These are phyloP conservation scores for Channa striata DNA, from an alignment of 2,797 vertebrate genomes.

Conservation along the genomic window DNA sequence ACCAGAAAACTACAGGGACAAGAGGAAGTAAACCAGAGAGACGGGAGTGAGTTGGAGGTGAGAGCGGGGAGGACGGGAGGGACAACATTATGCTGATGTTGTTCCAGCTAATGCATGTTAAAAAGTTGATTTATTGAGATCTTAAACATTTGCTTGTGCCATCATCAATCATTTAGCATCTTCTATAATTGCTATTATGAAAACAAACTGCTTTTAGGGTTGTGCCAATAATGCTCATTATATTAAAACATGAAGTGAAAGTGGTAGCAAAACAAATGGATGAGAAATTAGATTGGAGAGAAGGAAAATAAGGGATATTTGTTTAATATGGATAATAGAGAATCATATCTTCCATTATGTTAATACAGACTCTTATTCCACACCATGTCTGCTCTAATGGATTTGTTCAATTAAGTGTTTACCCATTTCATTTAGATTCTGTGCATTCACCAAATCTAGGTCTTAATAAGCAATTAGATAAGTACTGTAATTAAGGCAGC, in stretches of 20 bases:
- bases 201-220: slow-evolving; percentile 60
- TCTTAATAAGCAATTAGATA: slow-evolving; percentile 79
- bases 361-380: slow-evolving; percentile 56
- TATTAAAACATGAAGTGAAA: slow-evolving; percentile 28
- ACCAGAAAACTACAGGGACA: slow-evolving; percentile 87
- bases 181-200: slow-evolving; percentile 54
- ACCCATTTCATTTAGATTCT: slow-evolving; percentile 72
- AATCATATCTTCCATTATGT: slow-evolving; percentile 70
- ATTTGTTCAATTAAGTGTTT: slow-evolving; percentile 81
- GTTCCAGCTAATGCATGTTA: slow-evolving; percentile 43
- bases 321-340: slow-evolving; percentile 59
- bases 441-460: slow-evolving; percentile 70
- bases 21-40: not conserved
- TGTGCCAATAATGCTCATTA: slow-evolving; percentile 45
- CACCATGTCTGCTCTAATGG: slow-evolving; percentile 70
- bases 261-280: slow-evolving; percentile 36
- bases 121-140: slow-evolving; percentile 58
- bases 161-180: slow-evolving; percentile 47
- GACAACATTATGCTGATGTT: slow-evolving; percentile 35
- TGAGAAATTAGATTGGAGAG: slow-evolving; percentile 14
- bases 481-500: slow-evolving; percentile 76
- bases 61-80: slow-evolving; percentile 1
- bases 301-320: slow-evolving; percentile 20
- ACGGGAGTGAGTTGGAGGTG: not conserved
- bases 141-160: slow-evolving; percentile 25